These are phyloP conservation scores for Scaptodrosophila lebanonensis DNA, from an alignment of 1,140 invertebrate species.

Conservation along the genomic window DNA sequence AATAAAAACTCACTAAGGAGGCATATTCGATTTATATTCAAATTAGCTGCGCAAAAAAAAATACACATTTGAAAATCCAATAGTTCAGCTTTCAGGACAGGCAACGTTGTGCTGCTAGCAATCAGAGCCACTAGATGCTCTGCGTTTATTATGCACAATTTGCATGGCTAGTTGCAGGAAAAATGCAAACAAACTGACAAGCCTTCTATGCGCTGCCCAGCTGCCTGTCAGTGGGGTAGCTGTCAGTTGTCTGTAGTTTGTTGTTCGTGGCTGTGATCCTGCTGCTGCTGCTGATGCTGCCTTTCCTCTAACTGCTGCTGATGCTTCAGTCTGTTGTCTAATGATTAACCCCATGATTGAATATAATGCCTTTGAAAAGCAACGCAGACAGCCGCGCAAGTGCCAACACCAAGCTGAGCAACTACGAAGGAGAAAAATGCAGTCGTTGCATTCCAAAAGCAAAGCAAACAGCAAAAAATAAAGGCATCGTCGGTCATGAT, in stretches of 20 bases:
- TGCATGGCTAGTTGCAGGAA: too few relatives aligned
- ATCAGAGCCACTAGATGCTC: too few relatives aligned
- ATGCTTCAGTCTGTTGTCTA: slow-evolving; percentile 31
- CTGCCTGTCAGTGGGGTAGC: slow-evolving; percentile 9
- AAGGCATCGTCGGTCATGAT: slow-evolving; percentile 35
- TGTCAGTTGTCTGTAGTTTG: slow-evolving; percentile 12
- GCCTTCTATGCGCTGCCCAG: slow-evolving; percentile 11
- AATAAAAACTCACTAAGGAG: too few relatives aligned
- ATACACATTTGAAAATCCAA: too few relatives aligned
- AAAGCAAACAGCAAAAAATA: not conserved
- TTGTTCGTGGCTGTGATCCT: slow-evolving; percentile 4
- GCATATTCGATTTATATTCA: too few relatives aligned
- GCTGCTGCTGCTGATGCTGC: slow-evolving; percentile 10
- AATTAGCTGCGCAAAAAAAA: too few relatives aligned
- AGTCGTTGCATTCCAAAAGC: slow-evolving; percentile 26
- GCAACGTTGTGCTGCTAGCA: too few relatives aligned
- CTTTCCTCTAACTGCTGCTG: slow-evolving; percentile 8
- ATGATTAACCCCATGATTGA: slow-evolving; percentile 61
- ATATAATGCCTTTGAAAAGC: slow-evolving; percentile 51
- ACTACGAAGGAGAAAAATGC: slow-evolving; percentile 29
- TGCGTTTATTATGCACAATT: slow-evolving; percentile 31
- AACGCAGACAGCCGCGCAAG: slow-evolving; percentile 40
- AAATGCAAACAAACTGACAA: slow-evolving; percentile 23
- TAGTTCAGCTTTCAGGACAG: too few relatives aligned
- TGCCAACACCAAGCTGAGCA: slow-evolving; percentile 16